These are phyloP conservation scores for Agonopterix alstromeriana DNA, from an alignment of 2,888 invertebrate genomes.

Conservation along the genomic window DNA sequence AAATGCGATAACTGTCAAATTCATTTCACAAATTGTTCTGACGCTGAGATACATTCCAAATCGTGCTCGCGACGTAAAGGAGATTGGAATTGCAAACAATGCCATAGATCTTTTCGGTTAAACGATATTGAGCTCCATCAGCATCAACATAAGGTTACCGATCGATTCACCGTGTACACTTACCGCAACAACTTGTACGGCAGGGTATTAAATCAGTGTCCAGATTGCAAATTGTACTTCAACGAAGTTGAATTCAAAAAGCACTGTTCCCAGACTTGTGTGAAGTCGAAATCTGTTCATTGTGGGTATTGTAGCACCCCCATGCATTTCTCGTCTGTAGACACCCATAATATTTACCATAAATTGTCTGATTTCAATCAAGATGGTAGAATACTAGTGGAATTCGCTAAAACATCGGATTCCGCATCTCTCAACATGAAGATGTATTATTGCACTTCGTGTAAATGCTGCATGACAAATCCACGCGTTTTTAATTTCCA, in stretches of 20 bases:
- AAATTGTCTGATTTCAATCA: conserved; percentile 9
- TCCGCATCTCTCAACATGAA: background rate
- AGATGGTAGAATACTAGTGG: conserved; percentile 4
- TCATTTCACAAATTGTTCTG: conserved; percentile 21
- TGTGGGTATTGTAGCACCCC: conserved; percentile 26
- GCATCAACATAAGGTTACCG: conserved; percentile 28
- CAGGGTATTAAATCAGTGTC: conserved; percentile 28
- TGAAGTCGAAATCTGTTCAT: background rate
- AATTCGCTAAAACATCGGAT: background rate
- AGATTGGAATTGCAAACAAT: conserved; percentile 19
- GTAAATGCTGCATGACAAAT: conserved; percentile 9
- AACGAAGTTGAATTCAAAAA: conserved; percentile 24
- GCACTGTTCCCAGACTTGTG: conserved; percentile 21
- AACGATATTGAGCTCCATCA: conserved; percentile 23
- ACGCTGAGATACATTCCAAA: conserved; percentile 13
- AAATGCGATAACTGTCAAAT: conserved; percentile 27
- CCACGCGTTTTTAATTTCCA: background rate
- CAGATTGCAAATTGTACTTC: conserved; percentile 28
- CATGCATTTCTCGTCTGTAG: conserved; percentile 1
- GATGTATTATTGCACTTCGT: conserved; percentile 17
- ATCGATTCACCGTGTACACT: conserved; percentile 26
- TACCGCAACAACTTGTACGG: conserved; percentile 17
- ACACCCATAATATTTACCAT: conserved; percentile 19
- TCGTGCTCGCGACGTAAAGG: conserved; percentile 5
- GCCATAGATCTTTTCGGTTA: conserved; percentile 22